A percentile compares a stretch with the other conserved stretches of the same genome.
phyloP scores from a whole-genome alignment of 2,888 invertebrate genomes.

The Andricus curvator region DNA sequence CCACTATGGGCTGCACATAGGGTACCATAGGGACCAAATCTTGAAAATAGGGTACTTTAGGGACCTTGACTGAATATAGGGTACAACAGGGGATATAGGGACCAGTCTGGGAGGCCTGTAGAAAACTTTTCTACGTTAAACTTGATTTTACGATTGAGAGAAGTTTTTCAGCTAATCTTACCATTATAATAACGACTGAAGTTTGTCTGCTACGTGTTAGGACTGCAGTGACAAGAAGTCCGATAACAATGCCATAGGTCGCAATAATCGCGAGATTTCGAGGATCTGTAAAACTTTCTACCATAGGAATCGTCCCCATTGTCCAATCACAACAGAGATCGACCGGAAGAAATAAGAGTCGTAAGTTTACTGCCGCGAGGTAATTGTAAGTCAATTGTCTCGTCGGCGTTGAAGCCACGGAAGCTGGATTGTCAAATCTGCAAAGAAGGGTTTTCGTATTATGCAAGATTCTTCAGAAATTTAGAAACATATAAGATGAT shows the following conservation, averaged over 20 bases:
- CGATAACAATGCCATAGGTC: slow-evolving; percentile 83
- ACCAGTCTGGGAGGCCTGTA: too few relatives aligned
- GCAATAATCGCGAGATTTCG: slow-evolving; percentile 90
- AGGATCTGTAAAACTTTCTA: slow-evolving; percentile 88
- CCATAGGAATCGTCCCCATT: slow-evolving; percentile 95
- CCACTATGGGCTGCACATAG: too few relatives aligned
- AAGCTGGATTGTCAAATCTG: slow-evolving; percentile 98
- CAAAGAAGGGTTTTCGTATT: slow-evolving; percentile 57
- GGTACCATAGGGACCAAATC: too few relatives aligned
- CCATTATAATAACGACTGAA: slow-evolving; percentile 85
- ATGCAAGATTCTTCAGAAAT: slow-evolving; percentile 46
- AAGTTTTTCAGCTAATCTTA: slow-evolving; percentile 67
- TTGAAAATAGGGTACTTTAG: too few relatives aligned
- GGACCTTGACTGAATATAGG: too few relatives aligned
- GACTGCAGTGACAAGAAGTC: slow-evolving; percentile 81
- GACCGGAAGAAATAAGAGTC: slow-evolving; percentile 93
- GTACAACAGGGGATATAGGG: too few relatives aligned
- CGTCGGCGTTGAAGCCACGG: slow-evolving; percentile 89
- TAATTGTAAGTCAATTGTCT: slow-evolving; percentile 96
- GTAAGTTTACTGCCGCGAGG: slow-evolving; percentile 92
- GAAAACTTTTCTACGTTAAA: background rate
- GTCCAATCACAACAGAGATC: slow-evolving; percentile 99
- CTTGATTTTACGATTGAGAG: background rate
- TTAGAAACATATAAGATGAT: background rate
- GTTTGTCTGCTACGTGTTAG: slow-evolving; percentile 82